Evolutionary conservation across 2,888 invertebrate genomes (phyloP).

Genomic region (Leptinotarsa rubiginosa): DNA sequence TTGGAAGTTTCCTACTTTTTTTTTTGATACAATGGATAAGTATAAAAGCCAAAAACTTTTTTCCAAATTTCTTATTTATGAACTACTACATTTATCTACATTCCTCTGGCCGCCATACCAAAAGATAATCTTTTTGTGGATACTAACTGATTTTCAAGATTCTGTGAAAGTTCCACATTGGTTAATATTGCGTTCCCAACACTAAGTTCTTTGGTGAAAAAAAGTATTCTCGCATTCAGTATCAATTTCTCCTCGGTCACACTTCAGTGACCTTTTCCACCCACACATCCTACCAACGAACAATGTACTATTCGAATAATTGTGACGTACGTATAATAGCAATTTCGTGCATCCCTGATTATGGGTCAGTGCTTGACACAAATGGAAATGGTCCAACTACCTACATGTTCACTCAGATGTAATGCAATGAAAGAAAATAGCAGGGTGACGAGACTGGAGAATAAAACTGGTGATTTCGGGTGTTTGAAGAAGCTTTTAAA

Average conservation of each 20-base stretch:
- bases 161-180: too few relatives aligned
- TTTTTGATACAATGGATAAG: too few relatives aligned
- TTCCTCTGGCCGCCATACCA: too few relatives aligned
- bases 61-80: too few relatives aligned
- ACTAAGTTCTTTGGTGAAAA: not conserved
- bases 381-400: conserved; percentile 23
- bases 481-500: too few relatives aligned
- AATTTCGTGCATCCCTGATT: conserved; percentile 30
- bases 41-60: too few relatives aligned
- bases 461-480: not conserved
- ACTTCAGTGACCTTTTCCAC: not conserved
- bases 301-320: conserved; percentile 4
- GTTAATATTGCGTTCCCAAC: too few relatives aligned
- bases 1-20: too few relatives aligned
- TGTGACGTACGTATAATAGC: conserved; percentile 1
- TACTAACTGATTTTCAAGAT: too few relatives aligned
- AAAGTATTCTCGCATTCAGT: not conserved
- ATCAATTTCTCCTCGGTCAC: not conserved
- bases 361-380: conserved; percentile 32
- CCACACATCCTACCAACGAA: not conserved
- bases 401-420: not conserved
- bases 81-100: too few relatives aligned
- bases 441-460: not conserved
- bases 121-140: too few relatives aligned
- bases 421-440: not conserved